phyloP scores from a whole-genome alignment of 2,797 vertebrate species.

The Gephyroberyx darwinii region DNA sequence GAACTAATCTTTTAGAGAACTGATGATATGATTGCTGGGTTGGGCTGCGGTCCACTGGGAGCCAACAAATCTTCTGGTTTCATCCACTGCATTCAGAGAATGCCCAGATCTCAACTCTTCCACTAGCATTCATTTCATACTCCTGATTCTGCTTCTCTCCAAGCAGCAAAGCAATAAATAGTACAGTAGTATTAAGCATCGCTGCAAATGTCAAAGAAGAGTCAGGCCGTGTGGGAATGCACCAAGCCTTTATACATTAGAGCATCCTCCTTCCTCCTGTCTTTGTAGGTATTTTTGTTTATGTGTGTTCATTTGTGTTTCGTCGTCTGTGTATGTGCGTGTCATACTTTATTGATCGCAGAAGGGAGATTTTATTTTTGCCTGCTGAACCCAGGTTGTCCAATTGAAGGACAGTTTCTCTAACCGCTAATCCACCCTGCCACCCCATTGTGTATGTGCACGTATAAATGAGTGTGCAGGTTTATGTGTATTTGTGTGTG shows the following conservation, averaged over 20 bases:
- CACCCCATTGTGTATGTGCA: background rate
- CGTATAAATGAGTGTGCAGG: background rate
- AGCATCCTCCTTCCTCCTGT: no score
- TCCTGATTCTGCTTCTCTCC: constrained; percentile 33
- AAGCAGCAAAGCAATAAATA: constrained; percentile 62
- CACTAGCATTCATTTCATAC: constrained; percentile 31
- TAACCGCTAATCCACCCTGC: background rate
- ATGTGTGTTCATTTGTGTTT: constrained; percentile 2
- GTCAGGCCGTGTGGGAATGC: background rate
- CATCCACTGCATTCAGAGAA: constrained; percentile 34
- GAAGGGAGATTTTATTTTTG: no score
- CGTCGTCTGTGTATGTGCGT: background rate
- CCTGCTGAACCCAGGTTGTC: background rate
- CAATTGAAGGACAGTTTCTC: background rate
- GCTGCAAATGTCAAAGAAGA: constrained; percentile 3
- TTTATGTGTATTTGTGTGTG: constrained; percentile 3
- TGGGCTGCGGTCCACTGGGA: constrained; percentile 31
- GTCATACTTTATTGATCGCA: background rate
- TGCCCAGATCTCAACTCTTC: constrained; percentile 22
- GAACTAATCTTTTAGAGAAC: constrained; percentile 30
- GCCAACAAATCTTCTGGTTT: constrained; percentile 34
- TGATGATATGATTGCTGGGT: constrained; percentile 39
- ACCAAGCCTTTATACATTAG: no score
- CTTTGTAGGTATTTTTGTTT: background rate
- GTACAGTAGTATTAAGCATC: constrained; percentile 15